A percentile compares a stretch with the other conserved stretches of the same genome.
Evolutionary conservation across 2,888 invertebrate species (phyloP).

Genomic region (Hypolimnas misippus): DNA sequence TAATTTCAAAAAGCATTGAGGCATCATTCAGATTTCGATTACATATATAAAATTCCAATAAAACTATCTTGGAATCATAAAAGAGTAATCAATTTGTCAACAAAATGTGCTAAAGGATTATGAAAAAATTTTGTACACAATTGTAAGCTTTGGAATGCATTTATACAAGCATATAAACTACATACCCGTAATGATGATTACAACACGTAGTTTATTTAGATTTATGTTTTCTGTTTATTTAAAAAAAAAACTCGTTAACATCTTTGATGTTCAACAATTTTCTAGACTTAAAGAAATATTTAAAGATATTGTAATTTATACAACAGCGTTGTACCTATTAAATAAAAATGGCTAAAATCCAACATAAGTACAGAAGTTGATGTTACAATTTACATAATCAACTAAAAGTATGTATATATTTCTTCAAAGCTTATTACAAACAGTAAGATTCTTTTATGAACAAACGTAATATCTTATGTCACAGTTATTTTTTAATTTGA

Average conservation of each 20-base stretch:
- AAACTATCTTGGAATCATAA: too few species aligned
- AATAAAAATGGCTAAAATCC: not conserved
- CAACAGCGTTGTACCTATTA: not conserved
- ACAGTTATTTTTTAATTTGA: slow-evolving; percentile 27
- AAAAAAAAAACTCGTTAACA: slow-evolving; percentile 1
- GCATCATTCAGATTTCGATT: too few species aligned
- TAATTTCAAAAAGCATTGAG: too few species aligned
- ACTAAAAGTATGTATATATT: too few species aligned
- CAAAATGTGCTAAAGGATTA: not conserved
- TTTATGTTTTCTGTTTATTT: slow-evolving; percentile 6
- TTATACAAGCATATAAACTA: not conserved
- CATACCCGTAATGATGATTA: not conserved
- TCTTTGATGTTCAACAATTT: not conserved
- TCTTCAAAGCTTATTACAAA: too few species aligned
- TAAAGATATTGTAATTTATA: not conserved
- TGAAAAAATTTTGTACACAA: not conserved
- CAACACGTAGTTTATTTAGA: not conserved
- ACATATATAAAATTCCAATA: too few species aligned
- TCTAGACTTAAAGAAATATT: not conserved
- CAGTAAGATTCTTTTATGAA: too few species aligned
- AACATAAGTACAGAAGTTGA: not conserved
- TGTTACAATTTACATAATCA: not conserved
- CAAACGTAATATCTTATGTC: too few species aligned
- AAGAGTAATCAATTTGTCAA: too few species aligned
- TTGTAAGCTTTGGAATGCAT: not conserved